Evolutionary conservation across 2,113 vertebrate species (phyloP), one percentile per base, ranked within the genome.

Genomic region (Festucalex cinctus): DNA sequence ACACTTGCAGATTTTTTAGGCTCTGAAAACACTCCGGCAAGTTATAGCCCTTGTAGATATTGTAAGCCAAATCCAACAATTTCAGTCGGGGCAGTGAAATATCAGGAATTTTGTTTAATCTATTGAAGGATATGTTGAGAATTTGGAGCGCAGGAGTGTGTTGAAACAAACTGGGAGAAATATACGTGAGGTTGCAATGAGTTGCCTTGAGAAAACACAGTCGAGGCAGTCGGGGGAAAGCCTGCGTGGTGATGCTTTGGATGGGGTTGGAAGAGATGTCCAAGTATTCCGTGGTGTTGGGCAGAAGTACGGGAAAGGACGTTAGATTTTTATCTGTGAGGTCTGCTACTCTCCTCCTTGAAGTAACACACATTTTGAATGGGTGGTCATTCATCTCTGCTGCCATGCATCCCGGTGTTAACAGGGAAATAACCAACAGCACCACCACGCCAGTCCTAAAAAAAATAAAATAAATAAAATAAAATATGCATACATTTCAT

Each of bases 201-300:
- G 85, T 73, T n/a, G 73, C 65, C 57, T 87, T 85, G 41, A 90
- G 75, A 28, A 72, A 81, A 58, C 88, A 90, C 35, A 90, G 82
- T 14, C 56, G 41, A 36, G 64, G 68, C 0, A 90, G 67, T 41
- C 44, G 24, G 5, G 43, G 69, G 56, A 91, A 68, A 0, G 76
- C 68, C 0, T 13, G 19, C 19, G 9, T 64, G 2, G 58, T 22
- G 44, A 90, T 66, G 1, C 39, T 63, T 16, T 7, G 66, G 53
- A 91, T 85, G 28, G 68, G 71, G 71, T 89, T 91, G 63, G 83
- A 3, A 14, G 90, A 91, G 37, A 89, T 24, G 39, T 91, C 86
- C 68, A 91, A 20, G 64, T 81, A 86, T 51, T 86, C 73, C 0
- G 73, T 87, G 70, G 71, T 4, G 0, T 39, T 39, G 10, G 83